These are phyloP conservation scores for Orientallactaga bullata DNA, from an alignment of 2,113 vertebrate genomes.

Conservation along the genomic window DNA sequence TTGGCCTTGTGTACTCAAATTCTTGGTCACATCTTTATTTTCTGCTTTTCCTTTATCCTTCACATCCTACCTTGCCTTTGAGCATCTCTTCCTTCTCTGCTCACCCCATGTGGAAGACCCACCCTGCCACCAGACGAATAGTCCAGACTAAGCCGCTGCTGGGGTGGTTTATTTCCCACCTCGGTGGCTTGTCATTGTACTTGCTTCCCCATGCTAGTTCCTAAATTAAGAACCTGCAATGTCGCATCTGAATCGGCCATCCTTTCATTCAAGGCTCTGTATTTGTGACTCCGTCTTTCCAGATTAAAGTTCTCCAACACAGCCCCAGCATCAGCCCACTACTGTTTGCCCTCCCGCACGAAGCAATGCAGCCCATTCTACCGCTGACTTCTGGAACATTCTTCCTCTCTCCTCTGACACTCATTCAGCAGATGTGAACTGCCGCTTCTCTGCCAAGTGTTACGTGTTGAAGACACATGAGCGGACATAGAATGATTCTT, in stretches of 20 bases:
- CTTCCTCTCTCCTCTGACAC: neutral
- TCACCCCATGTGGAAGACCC: neutral
- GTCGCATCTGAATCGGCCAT: neutral
- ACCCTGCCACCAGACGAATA: neutral
- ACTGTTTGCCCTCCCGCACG: rapidly evolving
- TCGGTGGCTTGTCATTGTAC: neutral
- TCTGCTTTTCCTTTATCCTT: neutral
- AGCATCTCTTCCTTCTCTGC: neutral
- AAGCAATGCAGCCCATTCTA: neutral
- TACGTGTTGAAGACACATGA: neutral
- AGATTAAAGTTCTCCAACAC: rapidly evolving
- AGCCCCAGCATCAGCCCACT: neutral
- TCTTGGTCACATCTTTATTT: neutral
- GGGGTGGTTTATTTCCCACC: neutral
- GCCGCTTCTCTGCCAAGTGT: neutral
- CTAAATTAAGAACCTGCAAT: neutral
- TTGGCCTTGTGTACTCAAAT: conserved; percentile 7
- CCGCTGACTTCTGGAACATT: neutral
- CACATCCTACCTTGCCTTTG: neutral
- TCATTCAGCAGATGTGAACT: neutral
- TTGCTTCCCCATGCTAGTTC: neutral
- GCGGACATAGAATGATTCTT: neutral
- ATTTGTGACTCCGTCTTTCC: neutral
- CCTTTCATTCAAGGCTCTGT: neutral
- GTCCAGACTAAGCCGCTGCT: neutral